These are phyloP conservation scores for Celastrina argiolus DNA, from an alignment of 2,888 invertebrate genomes.

Conservation along the genomic window DNA sequence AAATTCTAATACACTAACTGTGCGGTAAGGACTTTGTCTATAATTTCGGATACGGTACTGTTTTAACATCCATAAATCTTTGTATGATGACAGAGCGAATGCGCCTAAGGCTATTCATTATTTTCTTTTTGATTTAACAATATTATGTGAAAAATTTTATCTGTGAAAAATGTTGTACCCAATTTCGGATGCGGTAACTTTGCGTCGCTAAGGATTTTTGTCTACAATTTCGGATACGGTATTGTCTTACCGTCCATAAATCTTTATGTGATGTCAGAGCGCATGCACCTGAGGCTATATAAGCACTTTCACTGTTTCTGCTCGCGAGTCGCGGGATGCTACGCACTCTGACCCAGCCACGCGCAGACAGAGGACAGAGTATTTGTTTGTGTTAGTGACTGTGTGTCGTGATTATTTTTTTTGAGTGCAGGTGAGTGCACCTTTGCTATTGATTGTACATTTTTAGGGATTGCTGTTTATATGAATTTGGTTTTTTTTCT, in stretches of 20 bases:
- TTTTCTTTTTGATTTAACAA: too few relatives aligned
- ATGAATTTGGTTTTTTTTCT: not conserved
- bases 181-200: not conserved
- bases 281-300: constrained; percentile 67
- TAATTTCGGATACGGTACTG: constrained; percentile 22
- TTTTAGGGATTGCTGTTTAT: not conserved
- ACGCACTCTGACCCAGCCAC: constrained; percentile 67
- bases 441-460: not conserved
- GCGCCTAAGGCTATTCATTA: constrained; percentile 66
- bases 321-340: constrained; percentile 65
- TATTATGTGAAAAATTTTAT: too few relatives aligned
- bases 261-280: constrained; percentile 48
- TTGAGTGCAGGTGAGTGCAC: constrained; percentile 54
- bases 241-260: constrained; percentile 29
- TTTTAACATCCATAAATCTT: constrained; percentile 28
- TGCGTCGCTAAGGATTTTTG: not conserved
- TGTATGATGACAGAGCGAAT: constrained; percentile 49
- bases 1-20: not conserved
- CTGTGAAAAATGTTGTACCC: too few relatives aligned
- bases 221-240: constrained; percentile 19
- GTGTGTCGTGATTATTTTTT: constrained; percentile 56
- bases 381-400: constrained; percentile 54
- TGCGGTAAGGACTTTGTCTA: not conserved
- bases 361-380: constrained; percentile 37
- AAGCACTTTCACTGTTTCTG: constrained; percentile 67